phyloP scores from a whole-genome alignment of 92 coral and sea anemone genomes.

The Porites evermanni region DNA sequence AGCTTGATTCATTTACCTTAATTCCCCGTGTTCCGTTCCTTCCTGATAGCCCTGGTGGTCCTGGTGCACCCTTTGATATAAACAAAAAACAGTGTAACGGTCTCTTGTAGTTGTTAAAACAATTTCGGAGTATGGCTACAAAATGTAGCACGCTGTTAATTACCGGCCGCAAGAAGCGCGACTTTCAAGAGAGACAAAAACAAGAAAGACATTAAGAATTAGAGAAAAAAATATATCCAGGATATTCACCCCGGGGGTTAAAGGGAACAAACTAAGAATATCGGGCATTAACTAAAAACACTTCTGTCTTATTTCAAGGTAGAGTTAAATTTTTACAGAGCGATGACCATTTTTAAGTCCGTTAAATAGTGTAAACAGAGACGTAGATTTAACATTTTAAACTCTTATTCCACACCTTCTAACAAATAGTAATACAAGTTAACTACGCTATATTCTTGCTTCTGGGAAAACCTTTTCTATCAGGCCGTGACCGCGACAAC shows the following conservation, averaged over 20 bases:
- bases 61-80: slow-evolving; percentile 42
- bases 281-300: not conserved
- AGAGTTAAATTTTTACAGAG: no score
- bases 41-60: slow-evolving; percentile 42
- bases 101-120: not conserved
- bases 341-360: no score
- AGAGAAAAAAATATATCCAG: not conserved
- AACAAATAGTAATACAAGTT: no score
- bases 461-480: no score
- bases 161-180: no score
- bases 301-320: no score
- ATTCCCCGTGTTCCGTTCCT: slow-evolving; percentile 29
- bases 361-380: not conserved
- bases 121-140: not conserved
- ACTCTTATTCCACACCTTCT: no score
- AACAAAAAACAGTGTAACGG: not conserved
- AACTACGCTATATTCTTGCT: no score
- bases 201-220: not conserved
- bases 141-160: no score
- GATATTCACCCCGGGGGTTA: not conserved
- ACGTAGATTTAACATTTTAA: not conserved
- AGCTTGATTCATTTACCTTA: slow-evolving; percentile 11
- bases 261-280: not conserved
- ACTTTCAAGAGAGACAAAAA: not conserved
- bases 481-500: no score